Percentiles rank a stretch among this genome's conserved stretches.
Conservation (phyloP, 2,113 vertebrate species). For the Phyllostomus hastatus region DNA sequence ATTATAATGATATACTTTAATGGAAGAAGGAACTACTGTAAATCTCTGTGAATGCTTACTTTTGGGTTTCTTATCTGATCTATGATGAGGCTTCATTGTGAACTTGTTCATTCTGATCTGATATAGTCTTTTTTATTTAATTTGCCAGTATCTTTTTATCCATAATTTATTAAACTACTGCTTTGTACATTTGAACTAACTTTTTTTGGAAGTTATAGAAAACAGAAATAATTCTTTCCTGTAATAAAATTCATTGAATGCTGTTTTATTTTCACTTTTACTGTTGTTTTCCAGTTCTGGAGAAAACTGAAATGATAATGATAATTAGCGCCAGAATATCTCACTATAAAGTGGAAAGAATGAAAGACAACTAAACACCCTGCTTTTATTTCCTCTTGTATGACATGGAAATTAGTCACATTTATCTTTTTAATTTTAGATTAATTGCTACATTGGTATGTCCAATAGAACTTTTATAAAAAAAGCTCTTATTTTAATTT, state of each 20-base stretch:
- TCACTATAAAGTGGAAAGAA: background rate
- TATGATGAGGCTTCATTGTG: slow-evolving; percentile 43
- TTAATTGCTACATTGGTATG: background rate
- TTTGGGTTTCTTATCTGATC: background rate
- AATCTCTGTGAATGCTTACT: background rate
- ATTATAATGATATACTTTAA: background rate
- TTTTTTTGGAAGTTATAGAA: background rate
- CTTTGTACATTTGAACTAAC: slow-evolving; percentile 58
- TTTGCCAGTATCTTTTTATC: slow-evolving; percentile 57
- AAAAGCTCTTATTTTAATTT: background rate
- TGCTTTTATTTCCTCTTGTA: background rate
- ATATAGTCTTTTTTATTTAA: slow-evolving; percentile 55
- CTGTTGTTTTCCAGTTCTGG: background rate
- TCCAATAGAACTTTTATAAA: background rate
- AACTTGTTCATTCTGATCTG: background rate
- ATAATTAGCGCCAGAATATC: background rate
- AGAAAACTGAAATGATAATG: background rate
- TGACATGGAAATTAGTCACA: background rate
- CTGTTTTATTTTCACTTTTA: slow-evolving; percentile 11
- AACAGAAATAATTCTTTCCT: slow-evolving; percentile 18
- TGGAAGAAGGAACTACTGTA: background rate
- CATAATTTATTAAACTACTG: slow-evolving; percentile 67
- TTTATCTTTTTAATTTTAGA: background rate
- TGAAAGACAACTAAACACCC: background rate
- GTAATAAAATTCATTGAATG: slow-evolving; percentile 22